Conservation (phyloP, 2,797 vertebrate species). For the Petrocephalus schoutedeni region DNA sequence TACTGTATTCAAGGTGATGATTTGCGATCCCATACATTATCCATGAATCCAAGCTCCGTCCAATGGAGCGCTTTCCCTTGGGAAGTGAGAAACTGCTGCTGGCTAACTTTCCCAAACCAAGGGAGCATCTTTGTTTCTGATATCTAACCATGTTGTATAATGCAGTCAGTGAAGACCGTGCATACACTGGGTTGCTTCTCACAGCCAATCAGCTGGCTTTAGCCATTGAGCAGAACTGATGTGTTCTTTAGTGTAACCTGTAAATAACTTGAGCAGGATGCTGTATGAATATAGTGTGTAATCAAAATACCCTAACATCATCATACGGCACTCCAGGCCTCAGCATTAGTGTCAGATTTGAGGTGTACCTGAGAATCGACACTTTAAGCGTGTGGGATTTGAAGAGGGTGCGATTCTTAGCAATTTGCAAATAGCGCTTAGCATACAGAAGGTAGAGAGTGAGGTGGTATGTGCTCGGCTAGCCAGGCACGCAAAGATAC, state of each 20-base stretch:
- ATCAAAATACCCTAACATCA: background rate
- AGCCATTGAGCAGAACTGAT: background rate
- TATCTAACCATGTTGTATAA: slow-evolving; percentile 23
- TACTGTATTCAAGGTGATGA: background rate
- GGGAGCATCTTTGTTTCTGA: background rate
- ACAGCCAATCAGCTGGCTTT: background rate
- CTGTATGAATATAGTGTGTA: background rate
- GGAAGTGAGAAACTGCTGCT: background rate
- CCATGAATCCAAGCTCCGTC: background rate
- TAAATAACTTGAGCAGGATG: background rate
- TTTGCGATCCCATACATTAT: background rate
- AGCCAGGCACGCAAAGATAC: too few species aligned
- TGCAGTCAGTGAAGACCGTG: slow-evolving; percentile 23
- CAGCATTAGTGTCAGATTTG: background rate
- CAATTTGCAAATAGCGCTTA: background rate
- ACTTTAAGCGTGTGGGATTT: background rate
- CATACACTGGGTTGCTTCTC: slow-evolving; percentile 6
- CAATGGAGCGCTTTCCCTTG: background rate
- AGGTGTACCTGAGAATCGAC: background rate
- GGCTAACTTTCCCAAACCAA: background rate
- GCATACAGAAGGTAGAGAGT: background rate
- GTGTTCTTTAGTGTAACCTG: background rate
- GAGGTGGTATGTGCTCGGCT: background rate
- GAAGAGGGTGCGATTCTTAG: background rate
- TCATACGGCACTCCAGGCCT: background rate